Evolutionary conservation across 2,797 vertebrate genomes (phyloP).

Genomic region (Fistularia commersonii): DNA sequence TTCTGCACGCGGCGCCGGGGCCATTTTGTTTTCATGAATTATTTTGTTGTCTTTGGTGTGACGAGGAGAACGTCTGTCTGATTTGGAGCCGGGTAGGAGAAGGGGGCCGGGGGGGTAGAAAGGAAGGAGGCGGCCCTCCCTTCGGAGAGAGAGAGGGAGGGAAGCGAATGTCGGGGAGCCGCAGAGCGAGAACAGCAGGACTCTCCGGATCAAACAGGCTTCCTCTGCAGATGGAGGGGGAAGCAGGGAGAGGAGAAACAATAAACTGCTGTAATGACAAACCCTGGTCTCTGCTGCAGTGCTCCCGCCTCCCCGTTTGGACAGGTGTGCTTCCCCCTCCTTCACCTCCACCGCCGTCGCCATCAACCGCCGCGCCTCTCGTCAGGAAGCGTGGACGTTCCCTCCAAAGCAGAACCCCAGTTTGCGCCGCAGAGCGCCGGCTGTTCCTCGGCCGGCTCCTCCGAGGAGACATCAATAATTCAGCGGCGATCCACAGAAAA

Average conservation of each 20-base stretch:
- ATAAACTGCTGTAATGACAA: constrained; percentile 19
- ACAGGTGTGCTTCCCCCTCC: constrained; percentile 45
- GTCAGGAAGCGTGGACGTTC: constrained; percentile 25
- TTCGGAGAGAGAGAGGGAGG: constrained; percentile 16
- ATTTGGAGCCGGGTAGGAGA: constrained; percentile 19
- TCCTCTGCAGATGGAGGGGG: constrained; percentile 59
- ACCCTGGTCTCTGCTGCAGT: constrained; percentile 7
- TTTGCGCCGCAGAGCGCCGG: no score
- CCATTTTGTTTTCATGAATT: constrained; percentile 61
- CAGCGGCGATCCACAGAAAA: constrained; percentile 44
- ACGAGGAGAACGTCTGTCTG: constrained; percentile 38
- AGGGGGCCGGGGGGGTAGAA: neutral
- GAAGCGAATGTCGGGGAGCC: constrained; percentile 43
- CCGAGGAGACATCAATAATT: constrained; percentile 65
- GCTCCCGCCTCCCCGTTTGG: constrained; percentile 15
- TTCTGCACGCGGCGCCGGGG: constrained; percentile 40
- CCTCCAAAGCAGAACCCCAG: no score
- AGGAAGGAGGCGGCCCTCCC: constrained; percentile 22
- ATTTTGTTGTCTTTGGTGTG: constrained; percentile 51
- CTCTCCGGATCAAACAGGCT: constrained; percentile 64
- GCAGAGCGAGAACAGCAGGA: constrained; percentile 57
- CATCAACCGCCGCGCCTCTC: constrained; percentile 8
- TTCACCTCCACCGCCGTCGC: constrained; percentile 26
- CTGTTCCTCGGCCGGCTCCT: constrained; percentile 43
- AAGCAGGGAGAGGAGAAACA: constrained; percentile 24